These are phyloP conservation scores for Choreutis nemorana DNA, from an alignment of 2,888 invertebrate genomes.

Conservation along the genomic window DNA sequence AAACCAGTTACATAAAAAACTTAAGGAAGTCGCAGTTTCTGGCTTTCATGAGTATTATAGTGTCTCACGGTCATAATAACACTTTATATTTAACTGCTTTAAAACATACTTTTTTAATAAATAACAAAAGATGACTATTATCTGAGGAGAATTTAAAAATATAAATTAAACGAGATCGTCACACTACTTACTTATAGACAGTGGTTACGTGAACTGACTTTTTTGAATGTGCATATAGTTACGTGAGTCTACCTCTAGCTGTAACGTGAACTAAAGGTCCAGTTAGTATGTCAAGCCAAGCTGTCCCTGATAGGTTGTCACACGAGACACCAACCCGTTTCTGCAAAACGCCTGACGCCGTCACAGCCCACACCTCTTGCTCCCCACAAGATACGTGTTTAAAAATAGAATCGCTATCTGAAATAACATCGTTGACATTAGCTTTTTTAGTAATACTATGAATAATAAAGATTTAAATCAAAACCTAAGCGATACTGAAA, in stretches of 20 bases:
- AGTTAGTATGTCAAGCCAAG: slow-evolving; percentile 78
- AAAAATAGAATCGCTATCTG: slow-evolving; percentile 61
- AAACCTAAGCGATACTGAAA: too few relatives aligned
- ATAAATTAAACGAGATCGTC: too few relatives aligned
- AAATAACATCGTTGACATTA: slow-evolving; percentile 8
- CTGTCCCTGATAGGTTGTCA: slow-evolving; percentile 76
- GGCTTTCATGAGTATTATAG: too few relatives aligned
- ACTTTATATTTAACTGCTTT: too few relatives aligned
- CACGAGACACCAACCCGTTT: slow-evolving; percentile 78
- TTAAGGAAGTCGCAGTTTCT: too few relatives aligned
- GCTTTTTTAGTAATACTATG: background rate
- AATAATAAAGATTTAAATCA: too few relatives aligned
- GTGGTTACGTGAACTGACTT: slow-evolving; percentile 2
- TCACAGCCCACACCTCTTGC: slow-evolving; percentile 79
- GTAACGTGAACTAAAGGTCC: slow-evolving; percentile 53
- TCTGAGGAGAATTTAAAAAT: too few relatives aligned
- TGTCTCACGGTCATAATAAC: too few relatives aligned
- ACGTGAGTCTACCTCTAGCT: slow-evolving; percentile 28
- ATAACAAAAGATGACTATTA: too few relatives aligned
- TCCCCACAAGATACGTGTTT: slow-evolving; percentile 76
- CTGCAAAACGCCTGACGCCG: slow-evolving; percentile 73
- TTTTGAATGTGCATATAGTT: slow-evolving; percentile 12
- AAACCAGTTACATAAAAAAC: too few relatives aligned
- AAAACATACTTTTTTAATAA: too few relatives aligned
- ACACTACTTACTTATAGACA: too few relatives aligned